Conservation (phyloP, 2,113 vertebrate species). For the Helogale parvula region DNA sequence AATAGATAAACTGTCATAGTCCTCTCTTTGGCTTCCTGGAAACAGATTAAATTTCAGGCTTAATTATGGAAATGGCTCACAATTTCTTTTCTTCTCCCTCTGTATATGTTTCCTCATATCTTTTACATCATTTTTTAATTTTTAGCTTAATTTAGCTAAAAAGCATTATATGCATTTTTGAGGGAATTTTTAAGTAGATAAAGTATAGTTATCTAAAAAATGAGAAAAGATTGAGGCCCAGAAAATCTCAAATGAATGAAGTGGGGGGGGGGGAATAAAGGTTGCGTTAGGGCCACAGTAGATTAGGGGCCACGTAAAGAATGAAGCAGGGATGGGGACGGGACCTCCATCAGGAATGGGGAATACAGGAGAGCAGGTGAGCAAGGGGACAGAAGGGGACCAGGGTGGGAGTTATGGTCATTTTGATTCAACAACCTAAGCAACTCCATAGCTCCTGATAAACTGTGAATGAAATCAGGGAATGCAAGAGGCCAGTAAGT, state of each 20-base stretch:
- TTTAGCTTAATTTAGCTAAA: conserved; percentile 18
- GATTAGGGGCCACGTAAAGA: not conserved
- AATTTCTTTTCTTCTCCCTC: not conserved
- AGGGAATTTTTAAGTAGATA: not conserved
- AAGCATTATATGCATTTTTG: not conserved
- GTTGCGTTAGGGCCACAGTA: rapidly evolving
- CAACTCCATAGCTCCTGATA: not conserved
- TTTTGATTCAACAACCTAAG: not conserved
- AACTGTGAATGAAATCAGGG: not conserved
- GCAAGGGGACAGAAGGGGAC: too few relatives aligned
- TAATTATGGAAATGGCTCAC: not conserved
- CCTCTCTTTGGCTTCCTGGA: not conserved
- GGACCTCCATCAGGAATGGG: too few relatives aligned
- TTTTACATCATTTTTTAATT: not conserved
- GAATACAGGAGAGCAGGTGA: not conserved
- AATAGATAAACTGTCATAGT: not conserved
- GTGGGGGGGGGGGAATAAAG: not conserved
- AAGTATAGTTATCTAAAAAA: not conserved
- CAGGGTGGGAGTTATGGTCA: not conserved
- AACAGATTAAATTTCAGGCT: not conserved
- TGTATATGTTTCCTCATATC: not conserved
- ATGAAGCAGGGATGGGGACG: not conserved
- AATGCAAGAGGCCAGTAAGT: not conserved
- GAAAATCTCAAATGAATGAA: not conserved
- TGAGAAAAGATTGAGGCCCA: not conserved